phyloP scores from a whole-genome alignment of 2,888 invertebrate genomes.

The Xestia rhomboidea region DNA sequence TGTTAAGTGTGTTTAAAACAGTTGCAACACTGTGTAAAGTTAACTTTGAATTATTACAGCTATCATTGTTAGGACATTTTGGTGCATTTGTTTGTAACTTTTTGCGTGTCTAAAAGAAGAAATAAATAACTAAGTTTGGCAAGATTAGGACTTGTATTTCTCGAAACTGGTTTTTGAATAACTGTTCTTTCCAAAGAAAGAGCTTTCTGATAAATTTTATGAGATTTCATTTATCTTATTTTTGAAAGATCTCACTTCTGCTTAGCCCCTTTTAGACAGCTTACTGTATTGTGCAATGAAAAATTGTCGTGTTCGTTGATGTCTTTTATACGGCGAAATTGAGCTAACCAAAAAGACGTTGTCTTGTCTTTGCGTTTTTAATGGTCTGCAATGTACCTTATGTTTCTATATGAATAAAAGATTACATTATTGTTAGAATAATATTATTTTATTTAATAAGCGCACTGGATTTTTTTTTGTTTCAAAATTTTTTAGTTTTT shows the following conservation, averaged over 20 bases:
- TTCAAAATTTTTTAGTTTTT: too few species aligned
- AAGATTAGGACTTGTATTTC: neutral
- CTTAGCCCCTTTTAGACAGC: neutral
- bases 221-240: neutral
- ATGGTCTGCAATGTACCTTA: neutral
- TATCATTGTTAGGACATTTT: neutral
- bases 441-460: neutral
- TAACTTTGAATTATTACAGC: slow-evolving; percentile 1
- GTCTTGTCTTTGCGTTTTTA: neutral
- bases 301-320: slow-evolving; percentile 74
- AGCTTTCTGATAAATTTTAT: neutral
- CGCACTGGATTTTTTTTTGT: neutral
- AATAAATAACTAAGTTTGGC: neutral
- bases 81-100: neutral
- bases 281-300: neutral
- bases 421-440: neutral
- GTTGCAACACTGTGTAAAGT: slow-evolving; percentile 35
- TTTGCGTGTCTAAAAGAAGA: neutral
- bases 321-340: slow-evolving; percentile 73
- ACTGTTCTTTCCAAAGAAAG: neutral
- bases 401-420: neutral
- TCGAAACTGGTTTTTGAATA: neutral
- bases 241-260: neutral
- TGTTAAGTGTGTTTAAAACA: slow-evolving; percentile 12
- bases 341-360: neutral